Base-by-base conservation (phyloP, 2,797 vertebrate genomes). In the Semaprochilodus insignis region DNA sequence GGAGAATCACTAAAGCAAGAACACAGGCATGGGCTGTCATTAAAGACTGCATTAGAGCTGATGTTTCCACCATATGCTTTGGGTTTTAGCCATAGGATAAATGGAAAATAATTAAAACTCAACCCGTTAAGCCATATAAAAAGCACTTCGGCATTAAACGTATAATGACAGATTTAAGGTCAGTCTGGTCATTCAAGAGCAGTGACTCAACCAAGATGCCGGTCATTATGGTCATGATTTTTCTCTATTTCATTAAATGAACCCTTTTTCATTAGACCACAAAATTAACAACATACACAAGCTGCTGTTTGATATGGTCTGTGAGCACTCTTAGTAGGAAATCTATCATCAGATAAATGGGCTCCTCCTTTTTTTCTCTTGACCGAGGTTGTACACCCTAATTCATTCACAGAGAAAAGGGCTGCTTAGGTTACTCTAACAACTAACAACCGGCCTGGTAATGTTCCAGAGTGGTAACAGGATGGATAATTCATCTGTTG, bases 61-160 rank as follows among this genome's bases (percentile, higher is more conserved):
- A 93, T 93, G 90, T 62, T 88, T 92, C 91, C 88, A 83, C 87
- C 91, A 91, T 93, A 90, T 93, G 91, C 87, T 75, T 76, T 70
- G 83, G 84, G 82, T 80, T 87, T 82, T 62, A 83, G 67, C 84
- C 84, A 54, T 83, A 63, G 85, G 77, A 90, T 90, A 87, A 88
- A 86, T 77, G 80, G 80, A 90, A 90, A 91, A 88, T 86, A 88
- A 90, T 90, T 85, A 75, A 76, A 85, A 87, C 78, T 84, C 89
- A 84, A 86, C 88, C 86, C 87, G 85, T 84, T 90, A 83, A 87
- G 83, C 85, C 81, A 79, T 62, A 81, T 71, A 67, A 76, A 72
- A 86, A 59, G 88, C 84, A 88, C 91, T 85, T 81, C 31, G 80
- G 77, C 60, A 76, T 72, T 51, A 83, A 82, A 83, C 25, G 23